Base-by-base conservation (phyloP, 2,888 invertebrate genomes). In the Tinea semifulvella region DNA sequence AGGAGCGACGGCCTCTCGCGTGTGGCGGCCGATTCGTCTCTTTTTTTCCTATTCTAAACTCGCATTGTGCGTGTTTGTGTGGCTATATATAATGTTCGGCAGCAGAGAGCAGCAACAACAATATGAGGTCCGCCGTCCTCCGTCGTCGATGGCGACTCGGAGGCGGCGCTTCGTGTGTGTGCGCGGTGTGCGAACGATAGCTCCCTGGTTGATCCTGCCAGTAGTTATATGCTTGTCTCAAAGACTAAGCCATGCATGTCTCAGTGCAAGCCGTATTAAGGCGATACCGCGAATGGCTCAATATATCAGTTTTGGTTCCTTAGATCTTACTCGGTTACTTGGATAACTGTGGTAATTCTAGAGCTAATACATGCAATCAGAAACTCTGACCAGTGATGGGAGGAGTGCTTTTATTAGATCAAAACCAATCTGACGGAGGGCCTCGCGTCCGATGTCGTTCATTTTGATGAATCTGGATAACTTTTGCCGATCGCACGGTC, bases 171-270 rank as follows among this genome's bases (percentile, higher is more conserved):
- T n/a, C n/a, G n/a, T n/a, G n/a, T n/a, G n/a, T n/a, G n/a, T n/a
- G n/a, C n/a, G n/a, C n/a, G n/a, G n/a, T n/a, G n/a, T n/a, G n/a
- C n/a, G n/a, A n/a, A n/a, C n/a, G n/a, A 35, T 14, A 59, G 61
- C 56, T 63, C 59, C 62, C 67, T 67, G 81, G 80, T 82, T 82
- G 81, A 82, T 84, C 77, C 81, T 84, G 83, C 81, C 83, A 82
- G 81, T 79, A 76, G 77, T 83, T 75, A 84, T 84, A 84, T 84
- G 84, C 83, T 86, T 83, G 82, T 84, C 82, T 86, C 84, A 85
- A 85, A 84, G 82, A 83, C 82, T 85, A 82, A 84, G 83, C 84
- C 85, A 85, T 85, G 85, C 85, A 84, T 82, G 85, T 85, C 77
- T 85, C 71, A 84, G 85, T 84, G 73, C 81, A 82, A 69, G 71